Percentiles rank a stretch among this genome's conserved stretches.
phyloP scores from a whole-genome alignment of 2,888 invertebrate species.

The Drosophila nigritarsus region DNA sequence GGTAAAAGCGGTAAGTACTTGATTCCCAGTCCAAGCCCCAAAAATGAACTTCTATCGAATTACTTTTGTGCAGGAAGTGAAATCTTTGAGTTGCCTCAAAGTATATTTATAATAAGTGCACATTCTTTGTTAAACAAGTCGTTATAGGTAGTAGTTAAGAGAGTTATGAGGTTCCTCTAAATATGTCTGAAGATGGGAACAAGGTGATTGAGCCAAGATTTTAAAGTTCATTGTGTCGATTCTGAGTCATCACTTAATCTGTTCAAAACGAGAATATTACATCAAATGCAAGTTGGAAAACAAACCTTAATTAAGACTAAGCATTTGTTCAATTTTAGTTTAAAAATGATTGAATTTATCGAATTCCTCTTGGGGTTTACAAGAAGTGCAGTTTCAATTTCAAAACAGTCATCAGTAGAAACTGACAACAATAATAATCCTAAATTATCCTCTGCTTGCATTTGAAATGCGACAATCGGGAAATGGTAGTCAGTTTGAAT shows the following conservation, averaged over 20 bases:
- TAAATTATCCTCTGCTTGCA: too few relatives aligned
- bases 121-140: not conserved
- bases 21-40: not conserved
- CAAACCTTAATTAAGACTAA: not conserved
- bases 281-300: not conserved
- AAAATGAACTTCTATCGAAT: not conserved
- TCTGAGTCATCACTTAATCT: not conserved
- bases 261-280: too few relatives aligned
- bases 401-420: slow-evolving; percentile 37
- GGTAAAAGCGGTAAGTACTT: slow-evolving; percentile 21
- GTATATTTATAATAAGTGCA: not conserved
- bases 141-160: too few relatives aligned
- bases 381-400: slow-evolving; percentile 36
- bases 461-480: not conserved
- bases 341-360: not conserved
- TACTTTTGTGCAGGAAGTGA: not conserved
- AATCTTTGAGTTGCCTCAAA: not conserved
- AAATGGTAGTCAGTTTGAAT: not conserved
- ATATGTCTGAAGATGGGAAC: not conserved
- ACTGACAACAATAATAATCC: not conserved
- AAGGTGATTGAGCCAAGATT: not conserved
- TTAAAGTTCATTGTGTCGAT: not conserved
- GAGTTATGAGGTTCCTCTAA: not conserved
- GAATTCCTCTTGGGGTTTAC: slow-evolving; percentile 8
- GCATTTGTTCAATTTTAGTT: not conserved